These are phyloP conservation scores for Thereuonema tuberculata DNA, from an alignment of 1,140 invertebrate species.

Conservation along the genomic window DNA sequence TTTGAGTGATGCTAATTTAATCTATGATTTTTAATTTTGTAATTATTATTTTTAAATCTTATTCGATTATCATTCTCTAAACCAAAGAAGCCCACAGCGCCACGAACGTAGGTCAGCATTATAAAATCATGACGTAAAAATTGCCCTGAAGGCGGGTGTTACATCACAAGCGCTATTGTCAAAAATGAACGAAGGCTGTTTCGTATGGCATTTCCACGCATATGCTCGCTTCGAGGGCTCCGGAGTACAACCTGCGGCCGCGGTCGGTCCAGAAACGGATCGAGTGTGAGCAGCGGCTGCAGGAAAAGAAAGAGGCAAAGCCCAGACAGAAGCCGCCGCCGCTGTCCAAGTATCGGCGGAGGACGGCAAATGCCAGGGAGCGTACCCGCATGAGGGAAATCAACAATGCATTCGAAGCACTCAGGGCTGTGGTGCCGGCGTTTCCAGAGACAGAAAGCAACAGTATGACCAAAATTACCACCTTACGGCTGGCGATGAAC, in stretches of 20 bases:
- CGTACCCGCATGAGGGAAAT: constrained; percentile 73
- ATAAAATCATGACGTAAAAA: too few species aligned
- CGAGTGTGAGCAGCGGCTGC: constrained; percentile 31
- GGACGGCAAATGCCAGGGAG: constrained; percentile 77
- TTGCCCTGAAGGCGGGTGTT: too few species aligned
- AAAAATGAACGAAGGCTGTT: too few species aligned
- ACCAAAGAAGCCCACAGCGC: too few species aligned
- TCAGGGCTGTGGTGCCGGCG: constrained; percentile 55
- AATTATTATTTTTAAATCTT: too few species aligned
- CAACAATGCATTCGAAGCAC: constrained; percentile 66
- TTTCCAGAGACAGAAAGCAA: constrained; percentile 24
- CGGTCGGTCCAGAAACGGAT: constrained; percentile 38
- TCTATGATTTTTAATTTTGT: too few species aligned
- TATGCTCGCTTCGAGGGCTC: too few species aligned
- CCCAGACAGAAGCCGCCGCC: constrained; percentile 57
- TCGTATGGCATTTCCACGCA: too few species aligned
- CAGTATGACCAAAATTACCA: constrained; percentile 69
- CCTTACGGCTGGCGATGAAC: constrained; percentile 67
- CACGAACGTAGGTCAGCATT: too few species aligned
- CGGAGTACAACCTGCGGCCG: constrained; percentile 38
- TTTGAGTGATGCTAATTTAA: too few species aligned
- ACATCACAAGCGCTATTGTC: too few species aligned
- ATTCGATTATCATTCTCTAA: too few species aligned
- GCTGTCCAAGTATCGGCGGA: constrained; percentile 72
- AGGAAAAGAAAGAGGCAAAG: constrained; percentile 29